Evolutionary conservation across 2,797 vertebrate species (phyloP).

Genomic region (Chrosomus eos): DNA sequence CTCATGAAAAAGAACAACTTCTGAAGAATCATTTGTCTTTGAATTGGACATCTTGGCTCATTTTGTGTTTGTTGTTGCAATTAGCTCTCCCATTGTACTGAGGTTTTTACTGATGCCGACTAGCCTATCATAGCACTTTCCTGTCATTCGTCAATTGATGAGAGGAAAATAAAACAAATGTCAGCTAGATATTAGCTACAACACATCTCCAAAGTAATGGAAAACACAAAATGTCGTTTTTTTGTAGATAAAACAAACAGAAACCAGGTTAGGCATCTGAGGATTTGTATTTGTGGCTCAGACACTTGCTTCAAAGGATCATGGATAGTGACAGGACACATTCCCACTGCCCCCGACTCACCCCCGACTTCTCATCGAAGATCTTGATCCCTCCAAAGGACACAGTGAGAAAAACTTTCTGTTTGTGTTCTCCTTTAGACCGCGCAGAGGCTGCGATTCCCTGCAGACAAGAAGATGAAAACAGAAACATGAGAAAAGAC

Average conservation of each 20-base stretch:
- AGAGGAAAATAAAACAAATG: not conserved
- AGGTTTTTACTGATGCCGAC: not conserved
- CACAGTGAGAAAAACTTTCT: conserved; percentile 97
- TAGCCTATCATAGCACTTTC: not conserved
- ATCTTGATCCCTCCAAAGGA: conserved; percentile 99
- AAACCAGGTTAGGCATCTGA: conserved; percentile 26
- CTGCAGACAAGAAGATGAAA: conserved; percentile 75
- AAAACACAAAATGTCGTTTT: not conserved
- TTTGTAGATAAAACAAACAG: conserved; percentile 5
- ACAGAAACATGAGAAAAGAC: conserved; percentile 46
- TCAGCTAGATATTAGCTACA: not conserved
- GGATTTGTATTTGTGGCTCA: conserved; percentile 25
- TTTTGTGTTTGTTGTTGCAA: conserved; percentile 2
- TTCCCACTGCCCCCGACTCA: conserved; percentile 75
- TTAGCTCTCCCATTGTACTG: not conserved
- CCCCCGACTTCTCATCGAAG: conserved; percentile 98
- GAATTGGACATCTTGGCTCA: not conserved
- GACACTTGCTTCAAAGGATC: conserved; percentile 16
- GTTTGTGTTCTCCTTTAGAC: conserved; percentile 98
- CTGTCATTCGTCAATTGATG: not conserved
- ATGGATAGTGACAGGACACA: conserved; percentile 3
- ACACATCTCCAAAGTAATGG: not conserved
- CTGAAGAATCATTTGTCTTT: not conserved
- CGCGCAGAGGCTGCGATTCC: conserved; percentile 92
- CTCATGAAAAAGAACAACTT: not conserved